A percentile compares a stretch with the other conserved stretches of the same genome.
phyloP scores from a whole-genome alignment of 2,888 invertebrate species.

The Magallana nippona region DNA sequence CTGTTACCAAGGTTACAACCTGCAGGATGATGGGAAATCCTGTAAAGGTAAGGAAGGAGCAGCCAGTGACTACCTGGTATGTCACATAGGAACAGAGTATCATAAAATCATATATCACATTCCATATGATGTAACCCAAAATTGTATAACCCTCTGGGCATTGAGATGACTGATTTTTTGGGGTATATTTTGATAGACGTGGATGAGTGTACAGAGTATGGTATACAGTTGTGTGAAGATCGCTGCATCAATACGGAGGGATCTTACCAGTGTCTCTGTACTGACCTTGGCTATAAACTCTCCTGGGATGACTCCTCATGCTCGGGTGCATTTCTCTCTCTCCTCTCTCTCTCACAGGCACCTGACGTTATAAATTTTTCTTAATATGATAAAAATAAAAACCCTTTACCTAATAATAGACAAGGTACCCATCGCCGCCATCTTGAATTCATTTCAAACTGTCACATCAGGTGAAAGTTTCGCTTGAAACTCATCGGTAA shows the following conservation, averaged over 20 bases:
- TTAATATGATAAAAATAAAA: too few species aligned
- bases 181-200: slow-evolving; percentile 51
- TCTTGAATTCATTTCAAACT: too few species aligned
- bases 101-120: background rate
- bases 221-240: slow-evolving; percentile 63
- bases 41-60: slow-evolving; percentile 63
- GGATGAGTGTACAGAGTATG: slow-evolving; percentile 58
- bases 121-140: background rate
- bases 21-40: slow-evolving; percentile 55
- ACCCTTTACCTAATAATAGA: too few species aligned
- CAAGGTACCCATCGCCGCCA: too few species aligned
- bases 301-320: slow-evolving; percentile 63
- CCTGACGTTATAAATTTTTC: too few species aligned
- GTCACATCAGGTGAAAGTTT: too few species aligned
- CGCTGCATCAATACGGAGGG: slow-evolving; percentile 67
- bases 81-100: too few species aligned
- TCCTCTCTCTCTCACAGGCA: background rate
- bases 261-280: slow-evolving; percentile 66
- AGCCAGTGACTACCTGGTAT: background rate
- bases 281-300: slow-evolving; percentile 57
- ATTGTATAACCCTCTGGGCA: too few species aligned
- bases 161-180: background rate
- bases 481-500: too few species aligned
- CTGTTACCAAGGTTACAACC: slow-evolving; percentile 62
- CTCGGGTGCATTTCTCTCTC: too few species aligned